These are phyloP conservation scores for Apodemia mormo DNA, from an alignment of 2,888 invertebrate species.

Conservation along the genomic window DNA sequence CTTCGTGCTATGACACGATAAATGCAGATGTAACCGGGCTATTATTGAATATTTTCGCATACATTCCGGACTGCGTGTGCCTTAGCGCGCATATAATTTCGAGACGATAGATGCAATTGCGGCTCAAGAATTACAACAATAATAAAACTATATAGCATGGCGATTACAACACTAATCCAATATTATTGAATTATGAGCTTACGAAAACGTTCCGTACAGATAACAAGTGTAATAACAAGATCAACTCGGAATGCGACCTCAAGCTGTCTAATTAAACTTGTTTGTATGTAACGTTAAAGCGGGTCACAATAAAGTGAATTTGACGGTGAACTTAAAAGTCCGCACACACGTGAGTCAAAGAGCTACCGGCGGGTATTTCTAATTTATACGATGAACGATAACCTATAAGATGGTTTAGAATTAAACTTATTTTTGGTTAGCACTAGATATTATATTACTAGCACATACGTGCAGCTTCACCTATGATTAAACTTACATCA, in stretches of 20 bases:
- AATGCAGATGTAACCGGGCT: too few species aligned
- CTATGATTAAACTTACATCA: too few species aligned
- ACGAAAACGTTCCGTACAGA: not conserved
- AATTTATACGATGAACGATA: too few species aligned
- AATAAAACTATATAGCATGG: not conserved
- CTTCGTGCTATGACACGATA: too few species aligned
- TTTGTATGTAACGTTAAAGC: slow-evolving; percentile 8
- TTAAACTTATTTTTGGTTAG: too few species aligned
- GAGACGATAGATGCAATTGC: too few species aligned
- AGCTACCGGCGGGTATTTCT: not conserved
- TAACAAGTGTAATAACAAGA: slow-evolving; percentile 7
- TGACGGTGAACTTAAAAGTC: slow-evolving; percentile 10
- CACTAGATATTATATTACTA: too few species aligned
- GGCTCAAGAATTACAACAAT: not conserved
- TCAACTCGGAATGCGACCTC: slow-evolving; percentile 5
- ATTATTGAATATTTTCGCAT: too few species aligned
- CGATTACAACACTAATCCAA: slow-evolving; percentile 2
- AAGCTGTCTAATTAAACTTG: slow-evolving; percentile 14
- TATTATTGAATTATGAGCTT: not conserved
- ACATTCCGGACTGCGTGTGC: too few species aligned
- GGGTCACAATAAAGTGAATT: slow-evolving; percentile 4
- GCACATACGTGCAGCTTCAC: too few species aligned
- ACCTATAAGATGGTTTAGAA: too few species aligned
- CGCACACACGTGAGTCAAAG: not conserved
- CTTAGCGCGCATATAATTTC: too few species aligned